Conservation (phyloP, 2,113 vertebrate species). For the Chloropsis cyanopogon region DNA sequence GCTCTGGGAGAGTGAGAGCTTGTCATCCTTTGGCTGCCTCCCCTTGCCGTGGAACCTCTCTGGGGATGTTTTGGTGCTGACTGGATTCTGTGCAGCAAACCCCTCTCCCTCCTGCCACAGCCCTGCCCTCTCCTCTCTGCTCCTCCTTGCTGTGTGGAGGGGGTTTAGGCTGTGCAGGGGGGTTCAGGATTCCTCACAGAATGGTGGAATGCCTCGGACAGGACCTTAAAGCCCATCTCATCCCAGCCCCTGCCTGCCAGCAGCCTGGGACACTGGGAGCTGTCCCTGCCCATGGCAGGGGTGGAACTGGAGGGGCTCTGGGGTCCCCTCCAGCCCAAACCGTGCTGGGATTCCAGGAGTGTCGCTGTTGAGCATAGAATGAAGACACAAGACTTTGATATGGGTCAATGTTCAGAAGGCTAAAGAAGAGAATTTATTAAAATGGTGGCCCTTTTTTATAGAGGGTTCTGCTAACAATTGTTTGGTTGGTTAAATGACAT, state of each 20-base stretch:
- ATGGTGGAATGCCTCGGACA: not conserved
- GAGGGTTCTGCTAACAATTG: no score
- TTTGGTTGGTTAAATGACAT: no score
- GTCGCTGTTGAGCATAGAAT: no score
- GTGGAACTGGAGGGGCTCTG: not conserved
- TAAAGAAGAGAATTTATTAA: no score
- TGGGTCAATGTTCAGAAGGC: no score
- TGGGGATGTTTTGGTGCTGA: not conserved
- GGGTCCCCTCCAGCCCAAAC: not conserved
- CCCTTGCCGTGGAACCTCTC: not conserved
- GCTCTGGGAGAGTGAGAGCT: not conserved
- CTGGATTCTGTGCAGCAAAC: not conserved
- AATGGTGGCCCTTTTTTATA: no score
- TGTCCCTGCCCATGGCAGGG: not conserved
- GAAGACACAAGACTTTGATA: no score
- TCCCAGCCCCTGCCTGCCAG: not conserved
- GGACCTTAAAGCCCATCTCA: not conserved
- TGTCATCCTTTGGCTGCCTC: not conserved
- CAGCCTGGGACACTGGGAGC: not conserved
- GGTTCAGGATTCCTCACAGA: not conserved
- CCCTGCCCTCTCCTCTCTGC: not conserved
- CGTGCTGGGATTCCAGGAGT: not conserved
- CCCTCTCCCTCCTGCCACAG: not conserved
- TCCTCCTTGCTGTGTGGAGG: accelerated
- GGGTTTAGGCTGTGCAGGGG: no score